Evolutionary conservation across 2,797 vertebrate genomes (phyloP).

Genomic region (Babyrousa celebensis): DNA sequence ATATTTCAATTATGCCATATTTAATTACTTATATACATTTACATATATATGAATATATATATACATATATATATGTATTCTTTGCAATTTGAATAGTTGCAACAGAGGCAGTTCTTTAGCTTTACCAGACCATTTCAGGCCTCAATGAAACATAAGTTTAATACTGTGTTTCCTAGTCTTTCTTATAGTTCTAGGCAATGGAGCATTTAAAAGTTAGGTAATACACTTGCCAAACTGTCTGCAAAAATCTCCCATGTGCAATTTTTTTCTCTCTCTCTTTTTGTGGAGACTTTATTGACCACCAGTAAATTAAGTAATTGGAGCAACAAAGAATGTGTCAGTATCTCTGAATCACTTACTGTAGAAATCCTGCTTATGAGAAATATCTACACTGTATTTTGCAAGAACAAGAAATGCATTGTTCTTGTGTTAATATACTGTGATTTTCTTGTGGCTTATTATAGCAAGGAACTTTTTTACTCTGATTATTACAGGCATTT

Average conservation of each 20-base stretch:
- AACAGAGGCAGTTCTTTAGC: neutral
- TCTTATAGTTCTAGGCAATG: neutral
- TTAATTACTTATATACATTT: neutral
- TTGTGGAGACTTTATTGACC: neutral
- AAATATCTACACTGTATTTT: neutral
- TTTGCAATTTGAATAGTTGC: neutral
- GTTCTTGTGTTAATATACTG: neutral
- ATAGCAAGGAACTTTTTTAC: neutral
- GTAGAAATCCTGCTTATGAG: neutral
- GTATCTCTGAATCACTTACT: neutral
- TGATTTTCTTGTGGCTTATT: neutral
- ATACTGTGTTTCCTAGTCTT: neutral
- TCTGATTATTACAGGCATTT: constrained; percentile 10
- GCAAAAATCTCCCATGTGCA: neutral
- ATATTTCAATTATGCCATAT: neutral
- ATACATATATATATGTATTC: neutral
- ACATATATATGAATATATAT: neutral
- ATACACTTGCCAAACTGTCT: neutral
- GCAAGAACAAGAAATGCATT: neutral
- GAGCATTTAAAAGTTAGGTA: neutral
- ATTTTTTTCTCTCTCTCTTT: neutral
- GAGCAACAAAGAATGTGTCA: neutral
- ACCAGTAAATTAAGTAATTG: neutral
- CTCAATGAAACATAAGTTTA: neutral
- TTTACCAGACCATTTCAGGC: neutral